Conservation (phyloP, 2,797 vertebrate genomes). For the Anguilla pacifica region DNA sequence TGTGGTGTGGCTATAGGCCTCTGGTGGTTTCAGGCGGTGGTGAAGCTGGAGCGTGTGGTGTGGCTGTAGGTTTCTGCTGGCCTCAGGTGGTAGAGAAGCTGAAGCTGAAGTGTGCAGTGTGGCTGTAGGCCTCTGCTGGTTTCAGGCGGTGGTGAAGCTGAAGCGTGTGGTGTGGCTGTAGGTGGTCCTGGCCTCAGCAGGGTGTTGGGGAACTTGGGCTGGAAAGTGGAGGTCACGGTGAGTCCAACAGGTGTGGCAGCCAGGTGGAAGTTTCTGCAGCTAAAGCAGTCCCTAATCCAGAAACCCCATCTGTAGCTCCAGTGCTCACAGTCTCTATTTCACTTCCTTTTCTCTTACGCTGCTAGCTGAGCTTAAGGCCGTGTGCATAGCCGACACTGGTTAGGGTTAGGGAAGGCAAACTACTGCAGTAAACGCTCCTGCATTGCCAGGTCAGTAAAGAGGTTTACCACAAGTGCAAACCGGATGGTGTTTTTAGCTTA, state of each 20-base stretch:
- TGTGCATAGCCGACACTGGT: neutral
- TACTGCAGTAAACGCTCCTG: neutral
- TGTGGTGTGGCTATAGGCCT: slow-evolving; percentile 27
- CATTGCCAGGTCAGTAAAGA: no score
- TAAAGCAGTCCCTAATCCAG: neutral
- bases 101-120: neutral
- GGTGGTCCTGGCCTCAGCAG: slow-evolving; percentile 78
- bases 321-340: no score
- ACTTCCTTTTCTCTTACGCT: no score
- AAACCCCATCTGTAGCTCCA: neutral
- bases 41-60: slow-evolving; percentile 69
- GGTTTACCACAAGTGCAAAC: neutral
- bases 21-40: neutral
- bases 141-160: slow-evolving; percentile 64
- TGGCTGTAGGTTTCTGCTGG: slow-evolving; percentile 76
- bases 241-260: neutral
- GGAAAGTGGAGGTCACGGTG: slow-evolving; percentile 23
- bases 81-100: neutral
- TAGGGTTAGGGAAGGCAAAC: neutral
- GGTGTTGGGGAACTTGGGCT: slow-evolving; percentile 81
- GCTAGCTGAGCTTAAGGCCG: neutral
- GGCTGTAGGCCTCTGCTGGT: neutral
- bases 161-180: slow-evolving; percentile 70
- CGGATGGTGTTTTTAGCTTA: neutral
- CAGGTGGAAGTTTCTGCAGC: neutral